Base-by-base conservation (phyloP, 2,113 vertebrate species). In the Oceanites oceanicus region DNA sequence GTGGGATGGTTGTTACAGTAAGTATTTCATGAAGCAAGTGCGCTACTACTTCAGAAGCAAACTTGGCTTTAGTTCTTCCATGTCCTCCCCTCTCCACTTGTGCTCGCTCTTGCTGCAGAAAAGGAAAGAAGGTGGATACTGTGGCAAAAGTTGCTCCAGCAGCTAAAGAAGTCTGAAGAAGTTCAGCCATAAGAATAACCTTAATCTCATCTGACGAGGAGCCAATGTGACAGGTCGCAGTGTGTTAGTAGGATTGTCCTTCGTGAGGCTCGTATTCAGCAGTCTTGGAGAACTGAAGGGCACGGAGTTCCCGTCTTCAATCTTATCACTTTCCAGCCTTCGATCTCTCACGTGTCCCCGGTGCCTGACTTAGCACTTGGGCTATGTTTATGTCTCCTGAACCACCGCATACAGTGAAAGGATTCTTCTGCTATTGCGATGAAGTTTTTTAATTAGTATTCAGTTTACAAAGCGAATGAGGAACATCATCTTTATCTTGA, bases 191-290 rank as follows among this genome's bases (percentile, higher is more conserved):
- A 23, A 65, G 63, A 61, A 30, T 22, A 87, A 52, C 15, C 12
- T 23, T 49, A 10, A 2, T 40, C 38, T 45, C 10, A 5, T 3
- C 47, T n/a, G 59, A 36, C 0, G 6, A 42, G 59, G 74, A 77
- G 74, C 50, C 2, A 1, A 0, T 4, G 20, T 47, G 86, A 13
- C 3, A 0, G 53, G 65, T 34, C 0, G 0, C 30, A 15, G 36
- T 20, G 27, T 75, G 68, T 65, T 25, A 34, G 14, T 32, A 44
- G 59, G 23, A 21, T 62, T 42, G 36, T 77, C 40, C 77, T 61
- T 73, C 1, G 0, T 6, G 18, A 34, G 50, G 29, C 55, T 65
- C 2, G 0, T 49, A 6, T 26, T 55, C 66, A 55, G 86, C 52
- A n/a, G 27, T n/a, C 25, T 27, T 75, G 75, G 34, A 56, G 52